Evolutionary conservation across 2,797 vertebrate species (phyloP), one percentile per base, ranked within the genome.

Genomic region (Coccyzus lansbergi): DNA sequence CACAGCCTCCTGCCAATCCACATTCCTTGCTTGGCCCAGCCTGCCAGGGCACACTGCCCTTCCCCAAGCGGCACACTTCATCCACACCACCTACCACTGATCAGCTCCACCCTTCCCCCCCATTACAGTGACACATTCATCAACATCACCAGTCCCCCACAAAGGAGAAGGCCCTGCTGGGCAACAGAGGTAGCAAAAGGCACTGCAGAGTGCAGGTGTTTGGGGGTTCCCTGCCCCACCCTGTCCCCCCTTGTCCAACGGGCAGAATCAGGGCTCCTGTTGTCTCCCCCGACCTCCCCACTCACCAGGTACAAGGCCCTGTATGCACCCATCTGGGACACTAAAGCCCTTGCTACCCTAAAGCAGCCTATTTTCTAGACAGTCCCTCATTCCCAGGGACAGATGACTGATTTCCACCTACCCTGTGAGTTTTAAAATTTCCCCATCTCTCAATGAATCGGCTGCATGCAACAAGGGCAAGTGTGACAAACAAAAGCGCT

Each of bases 41-140:
- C 31, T 18, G 36, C 46, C 5, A 1, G 9, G 18, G 17, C 22
- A 44, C 31, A 7, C 21, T 59, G 29, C 63, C 63, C 9, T 2
- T 22, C 26, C 26, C 28, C 7, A 0, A 40, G 42, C 28, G 42
- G 26, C 28, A 18, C 22, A 0, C 15, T 22, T 56, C 15, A 10
- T 22, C 26, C 6, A 0, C 2, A 2, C 12, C 44, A 22, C 15
- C 26, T 28, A 15, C 28, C 10, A n/a, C 8, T 1, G 0, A 14
- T 20, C 21, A 15, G 24, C 56, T n/a, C 24, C 64, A 56, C 49
- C 15, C 38, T 40, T 16, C 31, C n/a, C 20, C 10, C 20, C 10
- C 3, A 0, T 63, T 25, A 6, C 34, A 6, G 40, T 15, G 1
- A 13, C 15, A 13, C n/a, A 20, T 1, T 3, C 7, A 0, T 24